These are phyloP conservation scores for Drosophila rubida DNA, from an alignment of 2,888 invertebrate genomes.

Conservation along the genomic window DNA sequence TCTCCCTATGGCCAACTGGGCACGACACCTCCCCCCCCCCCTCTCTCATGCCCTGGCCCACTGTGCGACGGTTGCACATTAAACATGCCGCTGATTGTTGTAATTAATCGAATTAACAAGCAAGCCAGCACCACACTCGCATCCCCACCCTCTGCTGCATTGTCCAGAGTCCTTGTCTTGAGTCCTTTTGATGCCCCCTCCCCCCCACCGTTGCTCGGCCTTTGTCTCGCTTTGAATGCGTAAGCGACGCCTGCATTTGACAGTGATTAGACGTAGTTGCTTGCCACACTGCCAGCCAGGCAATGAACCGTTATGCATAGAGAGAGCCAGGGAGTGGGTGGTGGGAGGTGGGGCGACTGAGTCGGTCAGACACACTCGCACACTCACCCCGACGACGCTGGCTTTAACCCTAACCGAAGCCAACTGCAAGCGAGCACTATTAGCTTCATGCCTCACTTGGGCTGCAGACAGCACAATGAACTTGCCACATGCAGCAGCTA, in stretches of 20 bases:
- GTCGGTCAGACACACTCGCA: conserved; percentile 47
- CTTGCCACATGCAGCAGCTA: not conserved
- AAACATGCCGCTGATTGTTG: conserved; percentile 83
- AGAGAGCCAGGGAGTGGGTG: conserved; percentile 27
- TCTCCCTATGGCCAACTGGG: conserved; percentile 32
- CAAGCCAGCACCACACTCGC: conserved; percentile 45
- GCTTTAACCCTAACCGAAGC: conserved; percentile 49
- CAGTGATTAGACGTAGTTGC: conserved; percentile 82
- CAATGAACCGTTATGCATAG: conserved; percentile 73
- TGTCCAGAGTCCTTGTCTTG: conserved; percentile 48
- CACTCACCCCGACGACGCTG: conserved; percentile 33
- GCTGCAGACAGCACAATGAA: not conserved
- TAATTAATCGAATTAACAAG: conserved; percentile 85
- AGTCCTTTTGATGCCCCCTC: conserved; percentile 28
- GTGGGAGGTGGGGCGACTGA: not conserved
- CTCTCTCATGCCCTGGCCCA: too few relatives aligned
- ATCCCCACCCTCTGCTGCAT: conserved; percentile 21
- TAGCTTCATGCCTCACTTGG: conserved; percentile 23
- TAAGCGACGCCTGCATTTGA: conserved; percentile 82
- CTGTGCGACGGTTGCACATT: conserved; percentile 45
- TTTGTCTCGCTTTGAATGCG: conserved; percentile 77
- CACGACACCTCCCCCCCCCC: conserved; percentile 14
- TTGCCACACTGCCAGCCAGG: conserved; percentile 57
- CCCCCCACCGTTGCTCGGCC: conserved; percentile 23
- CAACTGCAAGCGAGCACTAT: conserved; percentile 24